Evolutionary conservation across 2,888 invertebrate species (phyloP), one percentile per base, ranked within the genome.

Genomic region (Pteria penguin): DNA sequence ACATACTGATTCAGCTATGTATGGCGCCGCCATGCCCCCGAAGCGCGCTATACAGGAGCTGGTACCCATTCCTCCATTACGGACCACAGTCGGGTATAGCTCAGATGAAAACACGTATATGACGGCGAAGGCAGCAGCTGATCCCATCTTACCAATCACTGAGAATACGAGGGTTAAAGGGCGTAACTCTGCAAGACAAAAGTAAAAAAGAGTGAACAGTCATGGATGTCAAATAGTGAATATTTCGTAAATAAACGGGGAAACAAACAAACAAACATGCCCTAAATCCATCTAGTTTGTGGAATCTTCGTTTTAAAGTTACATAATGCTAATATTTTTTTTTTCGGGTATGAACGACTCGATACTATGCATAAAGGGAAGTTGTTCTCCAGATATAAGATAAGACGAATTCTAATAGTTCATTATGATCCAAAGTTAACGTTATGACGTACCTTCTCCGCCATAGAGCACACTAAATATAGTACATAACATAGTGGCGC

Each of bases 401-500:
- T n/a, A 52, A 52, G 22, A n/a, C 26, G 29, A 26, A 57, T 57
- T 8, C 14, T 3, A 57, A 24, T 27, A 22, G 14, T 4, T 27
- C 26, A 4, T 22, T 57, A 11, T 1, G 29, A 1, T 27, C 8
- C 8, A 26, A 57, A 1, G 57, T 4, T 2, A 26, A 57, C 11
- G 4, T 2, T n/a, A 61, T 63, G 5, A 2, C 76, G 73, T 71
- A 77, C 80, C 70, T 58, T 57, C 68, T 0, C 75, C 63, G 11
- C 76, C 80, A 26, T 74, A 67, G 29, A 81, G 55, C 27, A 81
- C 82, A 11, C 82, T 79, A 63, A 83, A 81, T 24, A 96, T 95
- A 0, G 96, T 96, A 2, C 94, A 89, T 55, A 97, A 94, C 45
- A 78, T 82, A 5, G 82, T 75, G 3, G 78, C 52, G 8, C 84